Base-by-base conservation (phyloP, 2,113 vertebrate genomes). In the Ascaphus truei region DNA sequence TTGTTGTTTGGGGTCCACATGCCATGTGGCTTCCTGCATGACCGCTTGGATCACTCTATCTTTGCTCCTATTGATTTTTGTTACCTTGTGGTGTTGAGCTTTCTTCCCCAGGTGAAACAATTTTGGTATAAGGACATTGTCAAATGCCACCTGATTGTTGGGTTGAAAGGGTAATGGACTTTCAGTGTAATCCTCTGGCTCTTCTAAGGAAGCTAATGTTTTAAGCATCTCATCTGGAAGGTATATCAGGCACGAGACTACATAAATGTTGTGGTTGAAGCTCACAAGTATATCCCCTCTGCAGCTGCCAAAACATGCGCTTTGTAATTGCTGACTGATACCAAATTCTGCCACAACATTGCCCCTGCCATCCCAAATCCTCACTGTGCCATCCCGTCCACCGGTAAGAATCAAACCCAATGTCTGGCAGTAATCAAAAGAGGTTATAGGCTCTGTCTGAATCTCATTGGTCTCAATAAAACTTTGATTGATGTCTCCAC, bases 281-380 rank as follows among this genome's bases (percentile, higher is more conserved):
- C 76, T 66, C 9, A 82, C 65, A 1, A 85, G 75, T 27, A 87
- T 65, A 59, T 88, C 85, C 0, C 81, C 84, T 9, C 86, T 52
- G 16, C 77, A 76, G 66, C 84, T 88, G 48, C 77, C 76, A 39
- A 87, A 87, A 74, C 83, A 87, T 23, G 85, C 47, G 1, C 80
- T 72, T 20, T 78, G 82, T 56, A 88, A 79, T 2, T 68, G 51
- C 41, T 76, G 36, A 5, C 76, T 75, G 2, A 83, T 76, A 30
- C 76, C 77, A 20, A 85, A 71, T 48, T 72, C 78, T 34, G 80
- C 77, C 74, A 83, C 15, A 20, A 82, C 74, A 52, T 37, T 64
- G 3, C 84, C 82, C 0, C 61, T 45, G 30, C 81, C 73, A 56
- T 83, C 74, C 81, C 83, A 86, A 37, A 86, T 7, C 27, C 81